Base-by-base conservation (phyloP, 2,113 vertebrate species). In the human (Homo sapiens) region DNA sequence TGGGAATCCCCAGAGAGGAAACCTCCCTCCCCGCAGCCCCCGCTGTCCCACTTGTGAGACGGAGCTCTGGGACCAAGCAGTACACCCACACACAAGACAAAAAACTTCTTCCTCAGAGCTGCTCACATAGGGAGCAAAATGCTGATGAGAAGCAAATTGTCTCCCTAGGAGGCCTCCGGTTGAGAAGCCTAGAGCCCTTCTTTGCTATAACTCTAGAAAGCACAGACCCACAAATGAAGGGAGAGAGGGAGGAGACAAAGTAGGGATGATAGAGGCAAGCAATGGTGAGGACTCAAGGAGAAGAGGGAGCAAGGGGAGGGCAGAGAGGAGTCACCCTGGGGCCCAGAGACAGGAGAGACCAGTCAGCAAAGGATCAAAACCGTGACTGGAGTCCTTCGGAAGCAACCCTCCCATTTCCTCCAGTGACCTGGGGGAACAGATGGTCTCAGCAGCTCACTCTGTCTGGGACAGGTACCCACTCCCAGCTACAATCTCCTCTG, bases 1-100 rank as follows among this genome's bases (percentile, higher is more conserved):
- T 0, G 0, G 16, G 80, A 12, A 13, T 61, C 20, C 27, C 30
- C 25, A 3, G 17, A 20, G 32, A 68, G 22, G 7, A 3, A 5
- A 64, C 61, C 61, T 64, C 12, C 61, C 61, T 64, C 38, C 68
- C 25, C 8, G 5, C n/a, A 6, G 10, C 43, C 43, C 27, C 59
- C 57, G 0, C 23, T 30, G 12, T 17, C 79, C 50, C 57, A 48
- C 20, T 8, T 48, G 52, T 1, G 57, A n/a, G 30, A 43, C 3
- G 43, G 43, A n/a, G 18, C 38, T 61, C 45, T 79, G 1, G 66
- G 55, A 35, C 52, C 20, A 0, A 12, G 55, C 13, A 61, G 68
- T 30, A 2, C 1, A 3, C 32, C 20, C 79, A 7, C 3, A 0
- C 17, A 2, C 25, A 16, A 9, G 23, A 25, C 23, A 23, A 76